Base-by-base conservation (phyloP, 2,888 invertebrate species). In the Calliopum simillimum region DNA sequence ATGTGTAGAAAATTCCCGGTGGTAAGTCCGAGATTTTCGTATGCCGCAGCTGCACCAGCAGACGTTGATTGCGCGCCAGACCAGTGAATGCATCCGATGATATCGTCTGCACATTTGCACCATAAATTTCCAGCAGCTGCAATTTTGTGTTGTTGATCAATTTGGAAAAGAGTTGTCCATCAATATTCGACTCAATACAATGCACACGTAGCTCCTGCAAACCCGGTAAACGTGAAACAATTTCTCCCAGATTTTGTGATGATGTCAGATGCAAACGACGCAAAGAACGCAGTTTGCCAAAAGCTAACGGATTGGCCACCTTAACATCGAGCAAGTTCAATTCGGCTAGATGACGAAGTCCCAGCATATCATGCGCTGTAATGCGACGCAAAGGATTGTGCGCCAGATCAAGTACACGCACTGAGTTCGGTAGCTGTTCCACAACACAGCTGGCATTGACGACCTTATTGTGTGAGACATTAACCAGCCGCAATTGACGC, bases 21-120 rank as follows among this genome's bases (percentile, higher is more conserved):
- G 95, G 95, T 76, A 96, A 87, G 84, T 94, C 92, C 71, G 91
- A 91, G 64, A 96, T 89, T 75, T 92, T 91, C 11, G 96, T 96
- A 76, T 91, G 90, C 66, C 91, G 91, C 77, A 95, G 94, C 83
- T 91, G 90, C 73, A 95, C 88, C 76, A 91, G 90, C 77, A 96
- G 88, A 82, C 94, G 93, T 75, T 94, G 92, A 80, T 91, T 92
- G 67, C 90, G 90, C 63, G 91, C 90, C 71, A 95, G 90, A 4
- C 92, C 91, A 67, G 90, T 88, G 77, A 96, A 93, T 3, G 94
- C 94, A 78, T 93, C 92, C 21, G 92, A 89, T n/a, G 91, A 90
- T 77, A 96, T 92, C 73, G 88, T 89, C 79, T 90, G 91, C 75
- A 96, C 88, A 80, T 90, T 91, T 68, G 86, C 86, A 25, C 96